These are phyloP conservation scores for Macrosiphum euphorbiae DNA, from an alignment of 2,888 invertebrate species.

Conservation along the genomic window DNA sequence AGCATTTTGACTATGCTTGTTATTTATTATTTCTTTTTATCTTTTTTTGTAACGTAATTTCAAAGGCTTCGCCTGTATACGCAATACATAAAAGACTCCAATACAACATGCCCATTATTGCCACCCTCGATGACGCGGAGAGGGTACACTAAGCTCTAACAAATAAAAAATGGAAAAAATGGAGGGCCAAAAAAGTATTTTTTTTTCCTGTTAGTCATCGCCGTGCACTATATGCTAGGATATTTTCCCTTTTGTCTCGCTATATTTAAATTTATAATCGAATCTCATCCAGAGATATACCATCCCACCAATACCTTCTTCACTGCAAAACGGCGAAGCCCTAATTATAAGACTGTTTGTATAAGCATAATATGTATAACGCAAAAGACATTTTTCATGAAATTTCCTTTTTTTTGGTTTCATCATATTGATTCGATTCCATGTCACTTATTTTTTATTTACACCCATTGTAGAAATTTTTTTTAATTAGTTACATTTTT, in stretches of 20 bases:
- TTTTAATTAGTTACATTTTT: conserved; percentile 38
- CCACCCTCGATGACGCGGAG: conserved; percentile 44
- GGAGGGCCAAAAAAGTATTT: conserved; percentile 51
- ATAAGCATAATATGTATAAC: background rate
- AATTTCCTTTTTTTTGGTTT: conserved; percentile 28
- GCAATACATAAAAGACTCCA: conserved; percentile 42
- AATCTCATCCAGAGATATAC: conserved; percentile 29
- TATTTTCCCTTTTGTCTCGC: conserved; percentile 45
- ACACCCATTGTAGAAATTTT: conserved; percentile 21
- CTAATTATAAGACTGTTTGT: conserved; percentile 63
- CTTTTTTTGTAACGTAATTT: conserved; percentile 54
- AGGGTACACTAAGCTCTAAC: conserved; percentile 51
- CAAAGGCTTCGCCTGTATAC: conserved; percentile 59
- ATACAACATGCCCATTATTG: conserved; percentile 54
- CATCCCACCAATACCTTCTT: conserved; percentile 29
- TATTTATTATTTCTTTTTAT: conserved; percentile 61
- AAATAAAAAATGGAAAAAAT: conserved; percentile 46
- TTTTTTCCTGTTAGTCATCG: conserved; percentile 52
- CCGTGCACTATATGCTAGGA: background rate
- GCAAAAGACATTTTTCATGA: conserved; percentile 59
- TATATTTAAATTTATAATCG: conserved; percentile 56
- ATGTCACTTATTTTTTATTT: conserved; percentile 54
- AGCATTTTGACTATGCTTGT: conserved; percentile 59
- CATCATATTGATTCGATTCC: conserved; percentile 48
- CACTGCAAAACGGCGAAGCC: conserved; percentile 59